A percentile compares a stretch with the other conserved stretches of the same genome.
phyloP scores from a whole-genome alignment of 2,113 vertebrate genomes.

The Gallinago paraguaiae region DNA sequence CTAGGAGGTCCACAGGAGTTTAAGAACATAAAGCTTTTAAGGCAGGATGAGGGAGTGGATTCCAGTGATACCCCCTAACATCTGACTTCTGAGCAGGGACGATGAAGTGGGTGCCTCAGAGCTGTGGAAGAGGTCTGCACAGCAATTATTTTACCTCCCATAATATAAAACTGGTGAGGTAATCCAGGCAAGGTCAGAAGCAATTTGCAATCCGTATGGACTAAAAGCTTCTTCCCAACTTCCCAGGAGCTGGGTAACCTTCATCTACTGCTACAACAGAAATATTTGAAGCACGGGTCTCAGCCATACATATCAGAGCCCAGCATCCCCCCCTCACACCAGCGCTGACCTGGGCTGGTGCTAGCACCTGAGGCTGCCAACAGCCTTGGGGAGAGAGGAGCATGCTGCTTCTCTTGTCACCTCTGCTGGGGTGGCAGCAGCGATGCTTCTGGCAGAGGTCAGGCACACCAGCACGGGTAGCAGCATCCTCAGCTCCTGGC shows the following conservation, averaged over 20 bases:
- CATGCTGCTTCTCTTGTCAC: not conserved
- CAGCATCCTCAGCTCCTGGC: not conserved
- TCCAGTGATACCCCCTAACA: not conserved
- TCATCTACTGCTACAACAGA: not conserved
- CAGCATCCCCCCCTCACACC: not conserved
- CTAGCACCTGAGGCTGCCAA: rapidly evolving
- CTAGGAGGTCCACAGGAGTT: not conserved
- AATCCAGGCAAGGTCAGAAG: not conserved
- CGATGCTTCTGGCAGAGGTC: not conserved
- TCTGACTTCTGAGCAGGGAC: not conserved
- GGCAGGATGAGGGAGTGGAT: not conserved
- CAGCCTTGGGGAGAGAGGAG: not conserved
- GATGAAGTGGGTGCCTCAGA: not conserved
- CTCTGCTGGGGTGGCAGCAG: not conserved
- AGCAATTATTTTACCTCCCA: not conserved
- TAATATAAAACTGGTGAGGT: not conserved
- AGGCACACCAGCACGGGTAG: not conserved
- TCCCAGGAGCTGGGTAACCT: not conserved
- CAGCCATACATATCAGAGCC: rapidly evolving
- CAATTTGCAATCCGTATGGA: not conserved
- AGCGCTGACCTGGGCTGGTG: not conserved
- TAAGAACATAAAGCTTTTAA: not conserved
- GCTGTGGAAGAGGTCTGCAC: not conserved
- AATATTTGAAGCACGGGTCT: not conserved
- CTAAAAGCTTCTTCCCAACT: not conserved